Base-by-base conservation (phyloP, 2,888 invertebrate genomes). In the Pyrrhia umbra region DNA sequence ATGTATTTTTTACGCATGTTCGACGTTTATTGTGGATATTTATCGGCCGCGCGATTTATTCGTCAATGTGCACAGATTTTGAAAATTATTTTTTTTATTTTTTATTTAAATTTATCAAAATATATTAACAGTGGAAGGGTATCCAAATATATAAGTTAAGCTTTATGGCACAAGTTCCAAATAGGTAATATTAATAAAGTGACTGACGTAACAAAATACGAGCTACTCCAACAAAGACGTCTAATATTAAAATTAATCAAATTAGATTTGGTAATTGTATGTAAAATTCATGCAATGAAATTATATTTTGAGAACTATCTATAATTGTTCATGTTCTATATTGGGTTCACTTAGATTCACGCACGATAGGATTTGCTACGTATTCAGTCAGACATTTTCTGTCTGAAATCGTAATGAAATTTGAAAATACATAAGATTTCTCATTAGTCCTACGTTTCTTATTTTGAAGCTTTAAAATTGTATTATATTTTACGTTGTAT, bases 241-340 rank as follows among this genome's bases (percentile, higher is more conserved):
- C n/a, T 34, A 13, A 25, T 65, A 52, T 25, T 6, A 16, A 43
- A 51, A 34, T 50, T 25, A 43, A 51, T 52, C 52, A 25, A 43
- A 34, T 37, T n/a, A 37, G 2, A 3, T 16, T 13, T 16, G 8
- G 15, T 4, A 25, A 43, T 34, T 37, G 6, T 15, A 15, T 8
- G 2, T 27, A 9, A 15, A 15, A 37, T 37, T 37, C 15, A 30
- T 13, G 2, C 20, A 23, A 8, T n/a, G n/a, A n/a, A n/a, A n/a
- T n/a, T n/a, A n/a, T 34, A 34, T 34, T n/a, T 30, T 57, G 57
- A 40, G 13, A 20, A 16, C 6, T n/a, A n/a, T n/a, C n/a, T n/a
- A n/a, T n/a, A n/a, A n/a, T n/a, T n/a, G n/a, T 30, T n/a, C n/a
- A 34, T 34, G 5, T n/a, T 34, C 3, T 13, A 4, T 34, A 34